Base-by-base conservation (phyloP, 2,113 vertebrate genomes). In the Mastomys natalensis region DNA sequence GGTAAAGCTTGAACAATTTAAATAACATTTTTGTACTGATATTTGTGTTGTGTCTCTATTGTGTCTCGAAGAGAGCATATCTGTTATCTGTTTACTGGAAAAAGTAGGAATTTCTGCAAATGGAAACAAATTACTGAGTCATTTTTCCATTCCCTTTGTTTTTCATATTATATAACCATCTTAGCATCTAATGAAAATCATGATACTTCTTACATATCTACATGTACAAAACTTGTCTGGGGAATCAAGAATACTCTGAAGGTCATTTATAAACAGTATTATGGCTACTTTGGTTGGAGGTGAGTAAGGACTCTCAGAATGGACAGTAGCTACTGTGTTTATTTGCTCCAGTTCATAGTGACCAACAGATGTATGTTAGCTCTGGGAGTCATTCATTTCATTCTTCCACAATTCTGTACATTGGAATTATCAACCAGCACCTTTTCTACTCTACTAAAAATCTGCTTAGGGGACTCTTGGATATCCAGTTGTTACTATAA, bases 301-400 rank as follows among this genome's bases (percentile, higher is more conserved):
- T 29, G 40, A 82, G n/a, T 16, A 13, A 43, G 21, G 31, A 51
- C 10, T 26, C 45, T 78, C 17, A 31, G 15, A n/a, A 22, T n/a
- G 37, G 24, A 24, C 31, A 68, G 3, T 29, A 70, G 17, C 21
- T 12, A 0, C 11, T 17, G 9, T 24, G 0, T 7, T 11, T 43
- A 40, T 37, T n/a, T 26, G 17, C 12, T 55, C 40, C 26, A 26
- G 45, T 40, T n/a, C n/a, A 1, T 1, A 19, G 19, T 76, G 40
- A 24, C 29, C 5, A n/a, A 73, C 4, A 17, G 60, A 58, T 58
- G 4, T 40, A 31, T 64, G 7, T 19, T 26, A 60, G 34, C 48
- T 40, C 19, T 26, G 21, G 12, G 43, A 31, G 12, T 19, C 9
- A 58, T 13, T 34, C 1, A 7, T 53, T n/a, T 45, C 6, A 51